A percentile compares a stretch with the other conserved stretches of the same genome.
phyloP scores from a whole-genome alignment of 2,797 vertebrate genomes.

The Luscinia luscinia region DNA sequence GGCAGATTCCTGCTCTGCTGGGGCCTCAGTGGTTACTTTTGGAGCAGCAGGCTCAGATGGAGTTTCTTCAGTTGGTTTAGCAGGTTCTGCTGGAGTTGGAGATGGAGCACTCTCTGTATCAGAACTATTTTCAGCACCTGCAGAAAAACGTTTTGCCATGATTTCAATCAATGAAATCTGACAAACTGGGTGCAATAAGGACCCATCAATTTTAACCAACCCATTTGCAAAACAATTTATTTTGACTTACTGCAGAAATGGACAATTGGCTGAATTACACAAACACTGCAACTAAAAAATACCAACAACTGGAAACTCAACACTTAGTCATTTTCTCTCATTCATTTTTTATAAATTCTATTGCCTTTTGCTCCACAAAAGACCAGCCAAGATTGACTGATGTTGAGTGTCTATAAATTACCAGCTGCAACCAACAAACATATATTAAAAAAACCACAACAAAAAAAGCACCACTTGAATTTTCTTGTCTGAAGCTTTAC shows the following conservation, averaged over 20 bases:
- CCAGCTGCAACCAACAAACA: background rate
- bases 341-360: background rate
- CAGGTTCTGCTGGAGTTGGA: slow-evolving; percentile 90
- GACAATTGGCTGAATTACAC: background rate
- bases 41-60: slow-evolving; percentile 72
- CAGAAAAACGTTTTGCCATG: slow-evolving; percentile 21
- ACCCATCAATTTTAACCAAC: background rate
- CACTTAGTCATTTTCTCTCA: background rate
- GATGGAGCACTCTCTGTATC: slow-evolving; percentile 99
- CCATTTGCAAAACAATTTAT: background rate
- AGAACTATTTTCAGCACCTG: slow-evolving; percentile 97
- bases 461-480: background rate
- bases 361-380: background rate
- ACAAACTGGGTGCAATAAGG: background rate
- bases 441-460: background rate
- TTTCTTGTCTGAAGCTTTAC: background rate
- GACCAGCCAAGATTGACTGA: background rate
- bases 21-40: slow-evolving; percentile 51
- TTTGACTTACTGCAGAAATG: background rate
- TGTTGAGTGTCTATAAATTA: background rate
- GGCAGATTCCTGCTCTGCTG: slow-evolving; percentile 78
- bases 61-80: slow-evolving; percentile 86
- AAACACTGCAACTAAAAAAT: background rate
- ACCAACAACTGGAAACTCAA: background rate
- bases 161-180: slow-evolving; percentile 22